Evolutionary conservation across 1,140 invertebrate genomes (phyloP).

Genomic region (Lasioglossum albipes): DNA sequence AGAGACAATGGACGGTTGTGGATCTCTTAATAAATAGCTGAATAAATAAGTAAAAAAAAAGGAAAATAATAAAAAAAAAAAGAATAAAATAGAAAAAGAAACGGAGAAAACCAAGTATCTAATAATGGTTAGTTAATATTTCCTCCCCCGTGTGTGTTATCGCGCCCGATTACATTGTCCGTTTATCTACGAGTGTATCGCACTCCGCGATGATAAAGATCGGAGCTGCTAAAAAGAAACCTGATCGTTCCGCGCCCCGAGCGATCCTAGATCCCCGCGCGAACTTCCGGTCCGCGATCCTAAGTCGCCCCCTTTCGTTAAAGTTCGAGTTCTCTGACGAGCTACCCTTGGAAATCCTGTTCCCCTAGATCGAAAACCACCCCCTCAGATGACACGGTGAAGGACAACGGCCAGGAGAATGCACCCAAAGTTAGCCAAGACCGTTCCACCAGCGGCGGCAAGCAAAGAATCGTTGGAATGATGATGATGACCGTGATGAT

Average conservation of each 20-base stretch:
- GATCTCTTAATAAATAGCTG: slow-evolving; percentile 2
- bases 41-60: slow-evolving; percentile 2
- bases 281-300: background rate
- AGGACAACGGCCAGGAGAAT: slow-evolving; percentile 67
- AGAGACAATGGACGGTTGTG: background rate
- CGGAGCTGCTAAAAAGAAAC: background rate
- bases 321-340: too few species aligned
- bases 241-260: background rate
- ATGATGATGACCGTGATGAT: slow-evolving; percentile 37
- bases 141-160: slow-evolving; percentile 62
- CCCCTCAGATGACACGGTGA: slow-evolving; percentile 70
- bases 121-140: slow-evolving; percentile 50
- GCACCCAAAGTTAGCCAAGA: slow-evolving; percentile 69
- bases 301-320: too few species aligned
- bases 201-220: background rate
- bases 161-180: slow-evolving; percentile 54
- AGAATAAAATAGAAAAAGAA: too few species aligned
- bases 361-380: background rate
- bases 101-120: slow-evolving; percentile 3
- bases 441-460: slow-evolving; percentile 65
- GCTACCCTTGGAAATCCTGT: background rate
- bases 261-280: slow-evolving; percentile 16
- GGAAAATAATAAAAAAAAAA: too few species aligned
- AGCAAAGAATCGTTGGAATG: slow-evolving; percentile 34
- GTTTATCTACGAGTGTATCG: slow-evolving; percentile 16